These are phyloP conservation scores for Numenius arquata DNA, from an alignment of 2,113 vertebrate species.

Conservation along the genomic window DNA sequence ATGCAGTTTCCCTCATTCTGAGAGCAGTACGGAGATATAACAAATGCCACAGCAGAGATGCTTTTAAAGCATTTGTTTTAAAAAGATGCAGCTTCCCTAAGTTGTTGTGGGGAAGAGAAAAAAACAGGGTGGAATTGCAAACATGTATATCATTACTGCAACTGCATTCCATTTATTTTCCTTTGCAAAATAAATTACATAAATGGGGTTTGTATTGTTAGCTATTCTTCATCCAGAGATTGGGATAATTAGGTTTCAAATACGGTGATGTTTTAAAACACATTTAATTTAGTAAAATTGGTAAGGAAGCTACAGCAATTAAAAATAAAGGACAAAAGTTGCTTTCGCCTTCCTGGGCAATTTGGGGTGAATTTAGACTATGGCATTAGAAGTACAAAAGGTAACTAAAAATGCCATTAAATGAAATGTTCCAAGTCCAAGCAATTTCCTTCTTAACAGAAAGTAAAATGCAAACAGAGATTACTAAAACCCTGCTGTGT, in stretches of 20 bases:
- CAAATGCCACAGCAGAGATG: conserved; percentile 28
- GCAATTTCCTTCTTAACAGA: conserved; percentile 83
- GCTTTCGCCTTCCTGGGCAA: conserved; percentile 74
- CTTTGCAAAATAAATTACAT: conserved; percentile 80
- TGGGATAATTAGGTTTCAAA: conserved; percentile 81
- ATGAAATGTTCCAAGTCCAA: conserved; percentile 85
- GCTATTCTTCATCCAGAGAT: conserved; percentile 74
- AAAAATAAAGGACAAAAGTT: conserved; percentile 79
- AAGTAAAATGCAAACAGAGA: conserved; percentile 83
- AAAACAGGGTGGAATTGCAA: conserved; percentile 46
- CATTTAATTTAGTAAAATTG: conserved; percentile 81
- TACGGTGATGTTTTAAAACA: conserved; percentile 78
- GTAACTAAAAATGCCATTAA: conserved; percentile 86
- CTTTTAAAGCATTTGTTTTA: conserved; percentile 54
- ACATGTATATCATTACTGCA: conserved; percentile 75
- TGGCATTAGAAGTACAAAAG: conserved; percentile 81
- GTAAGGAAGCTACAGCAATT: conserved; percentile 81
- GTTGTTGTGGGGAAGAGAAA: conserved; percentile 36
- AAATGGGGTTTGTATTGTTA: conserved; percentile 78
- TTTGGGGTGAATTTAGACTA: conserved; percentile 79
- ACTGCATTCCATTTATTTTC: conserved; percentile 76
- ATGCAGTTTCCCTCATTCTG: background rate
- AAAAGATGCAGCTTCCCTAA: conserved; percentile 47
- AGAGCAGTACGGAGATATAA: background rate
- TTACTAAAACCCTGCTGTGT: conserved; percentile 83